Percentiles rank a stretch among this genome's conserved stretches.
phyloP scores from a whole-genome alignment of 2,797 vertebrate genomes.

The Eulemur mongoz region DNA sequence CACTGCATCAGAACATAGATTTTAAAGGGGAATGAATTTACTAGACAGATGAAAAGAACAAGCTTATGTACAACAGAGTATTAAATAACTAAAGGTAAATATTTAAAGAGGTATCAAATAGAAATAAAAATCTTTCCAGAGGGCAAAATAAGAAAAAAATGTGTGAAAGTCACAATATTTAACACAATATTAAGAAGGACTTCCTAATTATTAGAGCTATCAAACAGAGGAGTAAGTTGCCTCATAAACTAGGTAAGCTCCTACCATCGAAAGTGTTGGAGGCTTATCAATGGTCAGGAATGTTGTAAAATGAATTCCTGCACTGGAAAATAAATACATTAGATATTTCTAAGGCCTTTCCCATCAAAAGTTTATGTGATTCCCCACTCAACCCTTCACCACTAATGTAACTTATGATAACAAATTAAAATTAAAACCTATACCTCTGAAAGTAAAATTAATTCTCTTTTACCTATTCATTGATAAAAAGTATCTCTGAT shows the following conservation, averaged over 20 bases:
- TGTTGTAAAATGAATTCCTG: constrained; percentile 24
- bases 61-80: neutral
- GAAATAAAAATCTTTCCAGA: constrained; percentile 28
- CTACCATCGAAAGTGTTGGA: neutral
- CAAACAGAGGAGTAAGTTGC: neutral
- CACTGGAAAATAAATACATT: neutral
- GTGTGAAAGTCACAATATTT: neutral
- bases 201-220: neutral
- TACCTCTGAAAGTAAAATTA: constrained; percentile 2
- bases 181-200: neutral
- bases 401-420: constrained; percentile 18
- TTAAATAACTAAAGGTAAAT: neutral
- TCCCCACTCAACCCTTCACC: neutral
- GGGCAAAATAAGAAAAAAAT: neutral
- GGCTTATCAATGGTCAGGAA: neutral
- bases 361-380: neutral
- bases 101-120: neutral
- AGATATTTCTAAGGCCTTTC: neutral
- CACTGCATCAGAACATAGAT: neutral
- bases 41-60: neutral
- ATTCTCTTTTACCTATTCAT: constrained; percentile 21
- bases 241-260: neutral
- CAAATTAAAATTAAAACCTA: constrained; percentile 20
- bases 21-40: neutral
- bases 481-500: constrained; percentile 30